Base-by-base conservation (phyloP, 2,888 invertebrate genomes). In the Antheraea yamamai region DNA sequence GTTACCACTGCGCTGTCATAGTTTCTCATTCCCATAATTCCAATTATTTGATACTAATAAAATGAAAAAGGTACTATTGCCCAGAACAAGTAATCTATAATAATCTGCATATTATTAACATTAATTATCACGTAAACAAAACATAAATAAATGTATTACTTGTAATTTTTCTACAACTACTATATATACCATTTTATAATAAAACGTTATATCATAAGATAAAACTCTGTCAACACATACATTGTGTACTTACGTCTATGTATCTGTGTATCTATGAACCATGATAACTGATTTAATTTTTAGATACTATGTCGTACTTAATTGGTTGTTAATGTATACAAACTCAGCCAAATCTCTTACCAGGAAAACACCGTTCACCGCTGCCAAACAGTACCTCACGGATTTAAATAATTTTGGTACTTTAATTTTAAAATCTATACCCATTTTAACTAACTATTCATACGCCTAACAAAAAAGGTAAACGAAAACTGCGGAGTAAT, bases 341-440 rank as follows among this genome's bases (percentile, higher is more conserved):
- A 4, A 39, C 20, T 70, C 10, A 70, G 0, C 39, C 7, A 39
- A 18, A 70, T 8, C 66, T 95, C 96, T 96, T 91, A 97, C 97
- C 96, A 97, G 95, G 93, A 97, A 97, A 73, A 97, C 85, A 78
- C 96, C 93, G 91, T 97, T 98, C 84, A 97, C 96, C 73, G 95
- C 94, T 84, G 96, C 97, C 82, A 98, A 95, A 71, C 96, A 95
- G 91, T 97, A 97, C 87, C 96, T 97, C 85, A 98, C 91, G 51
- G 94, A 93, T 80, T 92, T 94, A 1, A 95, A 82, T 76, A 88
- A 77, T 74, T 88, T 90, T 90, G 92, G 96, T 91, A 94, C 94
- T 94, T 79, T 96, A 91, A 89, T 95, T 92, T 89, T 95, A 84
- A 82, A 92, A 76, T 82, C 84, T 64, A 84, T 81, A 77, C 81